Base-by-base conservation (phyloP, 2,888 invertebrate species). In the Netelia melanura region DNA sequence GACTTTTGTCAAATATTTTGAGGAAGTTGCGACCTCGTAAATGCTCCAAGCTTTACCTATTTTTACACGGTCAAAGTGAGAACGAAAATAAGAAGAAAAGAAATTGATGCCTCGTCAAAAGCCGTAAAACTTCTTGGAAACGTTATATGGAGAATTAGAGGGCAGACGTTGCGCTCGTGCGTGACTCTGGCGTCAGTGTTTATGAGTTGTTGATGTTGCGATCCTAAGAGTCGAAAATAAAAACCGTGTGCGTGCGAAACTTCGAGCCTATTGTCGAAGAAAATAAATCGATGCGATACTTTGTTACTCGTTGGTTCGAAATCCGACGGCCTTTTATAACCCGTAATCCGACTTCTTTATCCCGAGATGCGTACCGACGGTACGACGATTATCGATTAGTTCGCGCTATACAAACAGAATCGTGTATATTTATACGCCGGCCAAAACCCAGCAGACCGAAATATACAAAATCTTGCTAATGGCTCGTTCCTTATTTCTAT, bases 361-460 rank as follows among this genome's bases (percentile, higher is more conserved):
- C 21, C 64, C 76, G 62, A 54, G 61, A 64, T 58, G 64, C 56
- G 65, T 72, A 79, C 62, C 62, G 79, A 79, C 54, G 62, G 54
- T 56, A 79, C 70, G 68, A 64, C 21, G 23, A 52, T 67, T 76
- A 84, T 84, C 84, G 84, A 84, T 80, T 75, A 25, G 58, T 80
- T 76, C 30, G 11, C 81, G 38, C 44, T 48, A 30, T 76, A 44
- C 70, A 38, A 38, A 6, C 38, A 14, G 58, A 54, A 44, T 30
- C 43, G 10, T 43, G 6, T 23, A 23, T 17, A 30, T 38, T 38
- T 6, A 38, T 38, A 38, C 5, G 8, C 6, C 38, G 38, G 38
- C 1, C 38, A 38, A 38, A 38, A 0, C 21, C 21, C n/a, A n/a
- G n/a, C 30, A 1, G 38, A 38, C 38, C 38, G 38, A 38, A 38